Evolutionary conservation across 1,140 invertebrate species (phyloP).

Genomic region (Latrodectus geometricus): DNA sequence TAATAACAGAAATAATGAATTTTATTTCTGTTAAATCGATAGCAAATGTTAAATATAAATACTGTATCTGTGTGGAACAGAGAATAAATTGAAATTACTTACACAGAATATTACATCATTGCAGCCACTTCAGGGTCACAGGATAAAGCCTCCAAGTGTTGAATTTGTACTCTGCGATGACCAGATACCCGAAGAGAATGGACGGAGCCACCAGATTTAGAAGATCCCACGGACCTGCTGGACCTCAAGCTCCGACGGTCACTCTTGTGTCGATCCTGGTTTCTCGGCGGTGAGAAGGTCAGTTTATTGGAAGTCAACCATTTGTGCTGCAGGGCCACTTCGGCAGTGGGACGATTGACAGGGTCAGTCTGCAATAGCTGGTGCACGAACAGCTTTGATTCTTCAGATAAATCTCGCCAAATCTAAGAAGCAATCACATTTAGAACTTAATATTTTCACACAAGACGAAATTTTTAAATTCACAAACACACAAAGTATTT

Average conservation of each 20-base stretch:
- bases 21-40: not conserved
- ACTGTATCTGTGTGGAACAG: too few species aligned
- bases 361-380: conserved; percentile 26
- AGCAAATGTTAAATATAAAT: not conserved
- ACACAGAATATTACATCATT: not conserved
- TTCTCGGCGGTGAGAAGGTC: not conserved
- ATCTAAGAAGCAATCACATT: not conserved
- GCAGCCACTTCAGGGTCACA: conserved; percentile 21
- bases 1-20: not conserved
- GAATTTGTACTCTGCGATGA: conserved; percentile 9
- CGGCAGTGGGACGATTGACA: not conserved
- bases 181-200: conserved; percentile 21
- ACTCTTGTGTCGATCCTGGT: not conserved
- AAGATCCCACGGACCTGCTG: conserved; percentile 1
- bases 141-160: conserved; percentile 8
- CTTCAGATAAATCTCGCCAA: conserved; percentile 17
- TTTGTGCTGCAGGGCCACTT: not conserved
- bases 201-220: conserved; percentile 13
- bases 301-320: not conserved
- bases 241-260: not conserved
- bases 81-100: too few species aligned
- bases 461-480: too few species aligned
- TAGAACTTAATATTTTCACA: too few species aligned
- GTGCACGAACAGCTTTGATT: conserved; percentile 15
- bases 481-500: too few species aligned